Percentiles rank a stretch among this genome's conserved stretches.
phyloP scores from a whole-genome alignment of 2,888 invertebrate species.

The Sinhomidia bicolor region DNA sequence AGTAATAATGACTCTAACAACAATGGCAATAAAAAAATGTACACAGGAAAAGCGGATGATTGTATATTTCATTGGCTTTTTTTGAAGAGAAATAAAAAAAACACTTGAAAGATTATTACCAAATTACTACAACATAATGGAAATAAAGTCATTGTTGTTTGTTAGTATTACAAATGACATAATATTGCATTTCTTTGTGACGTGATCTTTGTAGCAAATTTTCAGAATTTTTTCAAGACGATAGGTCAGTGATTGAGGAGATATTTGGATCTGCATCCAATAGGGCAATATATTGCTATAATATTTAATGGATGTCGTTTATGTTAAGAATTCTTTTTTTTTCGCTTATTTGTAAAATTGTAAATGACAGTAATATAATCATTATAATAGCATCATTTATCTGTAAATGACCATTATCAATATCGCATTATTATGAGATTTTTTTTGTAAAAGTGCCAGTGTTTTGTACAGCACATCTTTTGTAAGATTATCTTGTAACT shows the following conservation, averaged over 20 bases:
- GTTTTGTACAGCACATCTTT: background rate
- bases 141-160: no score
- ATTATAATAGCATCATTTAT: background rate
- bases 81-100: background rate
- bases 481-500: background rate
- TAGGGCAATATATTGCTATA: no score
- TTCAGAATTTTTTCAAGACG: background rate
- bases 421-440: background rate
- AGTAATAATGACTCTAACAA: constrained; percentile 34
- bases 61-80: constrained; percentile 10
- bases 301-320: no score
- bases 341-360: background rate
- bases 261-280: no score
- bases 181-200: no score
- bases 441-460: no score
- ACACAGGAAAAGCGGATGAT: background rate
- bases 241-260: no score
- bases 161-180: no score
- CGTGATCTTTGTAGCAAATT: background rate
- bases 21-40: background rate
- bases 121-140: no score
- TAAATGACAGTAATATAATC: background rate
- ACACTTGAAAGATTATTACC: no score
- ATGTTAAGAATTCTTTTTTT: no score
- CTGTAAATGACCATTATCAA: background rate